Conservation (phyloP, 2,113 vertebrate species). For the Mus musculus region GRCm39 chr15:95496001-95496500, state of each 20-base stretch:
- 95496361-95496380: neutral
- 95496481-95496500: neutral
- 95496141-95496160: neutral
- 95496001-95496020: neutral
- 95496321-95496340: constrained; percentile 18
- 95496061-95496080: neutral
- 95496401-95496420: neutral
- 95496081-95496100: neutral
- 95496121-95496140: neutral
- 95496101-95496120: neutral
- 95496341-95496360: neutral
- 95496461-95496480: neutral
- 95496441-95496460: neutral
- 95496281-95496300: constrained; percentile 17
- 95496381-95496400: neutral
- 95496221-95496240: neutral
- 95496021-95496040: neutral
- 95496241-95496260: neutral
- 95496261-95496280: neutral
- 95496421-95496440: neutral
- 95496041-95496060: neutral
- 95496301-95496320: constrained; percentile 33
- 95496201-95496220: neutral
- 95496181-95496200: neutral
- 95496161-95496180: neutral